phyloP scores from a whole-genome alignment of 2,797 vertebrate species.

The Tamandua tetradactyla region DNA sequence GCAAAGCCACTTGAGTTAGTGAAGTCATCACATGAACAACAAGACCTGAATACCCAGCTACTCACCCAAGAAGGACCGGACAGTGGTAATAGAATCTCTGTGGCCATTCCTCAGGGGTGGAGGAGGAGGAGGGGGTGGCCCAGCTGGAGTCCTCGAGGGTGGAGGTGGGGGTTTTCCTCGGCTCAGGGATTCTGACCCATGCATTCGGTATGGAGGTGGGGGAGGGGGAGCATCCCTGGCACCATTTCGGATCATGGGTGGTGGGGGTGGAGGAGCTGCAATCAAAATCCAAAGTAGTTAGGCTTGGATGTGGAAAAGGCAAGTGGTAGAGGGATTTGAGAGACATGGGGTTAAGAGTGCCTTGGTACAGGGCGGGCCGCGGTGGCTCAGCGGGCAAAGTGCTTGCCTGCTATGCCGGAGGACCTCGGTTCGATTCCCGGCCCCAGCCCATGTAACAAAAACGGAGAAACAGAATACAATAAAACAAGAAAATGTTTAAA shows the following conservation, averaged over 20 bases:
- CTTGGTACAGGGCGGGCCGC: no score
- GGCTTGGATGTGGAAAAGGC: neutral
- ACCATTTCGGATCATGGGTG: constrained; percentile 88
- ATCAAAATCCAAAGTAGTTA: constrained; percentile 62
- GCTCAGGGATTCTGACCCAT: constrained; percentile 87
- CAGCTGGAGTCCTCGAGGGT: constrained; percentile 90
- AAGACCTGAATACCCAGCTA: constrained; percentile 7
- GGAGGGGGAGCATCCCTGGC: constrained; percentile 92
- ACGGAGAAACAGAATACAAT: no score
- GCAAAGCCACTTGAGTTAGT: neutral
- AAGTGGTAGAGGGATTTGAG: neutral
- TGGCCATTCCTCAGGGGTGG: constrained; percentile 95
- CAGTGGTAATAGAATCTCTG: constrained; percentile 87
- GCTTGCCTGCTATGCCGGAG: no score
- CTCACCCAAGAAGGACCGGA: constrained; percentile 92
- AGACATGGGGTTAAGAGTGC: neutral
- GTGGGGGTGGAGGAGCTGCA: constrained; percentile 91
- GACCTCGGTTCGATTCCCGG: no score
- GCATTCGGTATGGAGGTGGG: constrained; percentile 91
- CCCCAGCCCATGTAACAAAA: no score
- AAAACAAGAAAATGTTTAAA: no score
- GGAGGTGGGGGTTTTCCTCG: constrained; percentile 89
- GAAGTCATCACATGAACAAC: neutral
- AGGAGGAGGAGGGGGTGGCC: constrained; percentile 91
- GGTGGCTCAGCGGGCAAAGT: no score